These are phyloP conservation scores for Laterallus jamaicensis DNA, from an alignment of 2,113 vertebrate species.

Conservation along the genomic window DNA sequence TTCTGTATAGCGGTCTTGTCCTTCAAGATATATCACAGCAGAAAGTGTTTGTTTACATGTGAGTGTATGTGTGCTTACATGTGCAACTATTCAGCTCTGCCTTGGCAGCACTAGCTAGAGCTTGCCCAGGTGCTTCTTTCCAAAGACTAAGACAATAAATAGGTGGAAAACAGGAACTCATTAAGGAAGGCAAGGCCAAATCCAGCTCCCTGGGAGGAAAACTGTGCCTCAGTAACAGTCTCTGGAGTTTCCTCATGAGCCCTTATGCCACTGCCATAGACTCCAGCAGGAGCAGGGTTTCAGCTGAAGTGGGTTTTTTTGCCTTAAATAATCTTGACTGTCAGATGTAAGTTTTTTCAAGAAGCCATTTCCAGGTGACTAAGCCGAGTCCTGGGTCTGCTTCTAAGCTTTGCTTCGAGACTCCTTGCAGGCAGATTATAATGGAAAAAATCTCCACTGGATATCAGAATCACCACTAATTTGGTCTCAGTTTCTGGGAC, in stretches of 20 bases:
- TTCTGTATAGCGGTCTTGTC: not conserved
- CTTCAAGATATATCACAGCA: not conserved
- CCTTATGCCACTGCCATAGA: not conserved
- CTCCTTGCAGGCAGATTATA: not conserved
- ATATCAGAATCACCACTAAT: not conserved
- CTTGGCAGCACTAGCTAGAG: not conserved
- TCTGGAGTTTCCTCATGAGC: not conserved
- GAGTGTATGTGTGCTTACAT: not conserved
- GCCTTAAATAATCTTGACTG: not conserved
- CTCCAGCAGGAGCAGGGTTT: not conserved
- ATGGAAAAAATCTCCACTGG: not conserved
- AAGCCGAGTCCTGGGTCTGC: not conserved
- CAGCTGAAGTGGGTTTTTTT: not conserved
- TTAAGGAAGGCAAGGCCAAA: not conserved
- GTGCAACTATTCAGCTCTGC: not conserved
- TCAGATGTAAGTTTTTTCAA: not conserved
- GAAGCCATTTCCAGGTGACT: conserved; percentile 28
- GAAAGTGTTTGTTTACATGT: not conserved
- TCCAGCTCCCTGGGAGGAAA: not conserved
- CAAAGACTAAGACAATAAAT: not conserved
- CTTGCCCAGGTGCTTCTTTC: not conserved
- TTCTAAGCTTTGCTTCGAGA: not conserved
- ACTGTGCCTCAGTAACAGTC: not conserved
- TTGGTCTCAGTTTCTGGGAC: not conserved
- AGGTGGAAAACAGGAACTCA: not conserved